These are phyloP conservation scores for Reticulitermes lucifugus DNA, from an alignment of 2,888 invertebrate species.

Conservation along the genomic window DNA sequence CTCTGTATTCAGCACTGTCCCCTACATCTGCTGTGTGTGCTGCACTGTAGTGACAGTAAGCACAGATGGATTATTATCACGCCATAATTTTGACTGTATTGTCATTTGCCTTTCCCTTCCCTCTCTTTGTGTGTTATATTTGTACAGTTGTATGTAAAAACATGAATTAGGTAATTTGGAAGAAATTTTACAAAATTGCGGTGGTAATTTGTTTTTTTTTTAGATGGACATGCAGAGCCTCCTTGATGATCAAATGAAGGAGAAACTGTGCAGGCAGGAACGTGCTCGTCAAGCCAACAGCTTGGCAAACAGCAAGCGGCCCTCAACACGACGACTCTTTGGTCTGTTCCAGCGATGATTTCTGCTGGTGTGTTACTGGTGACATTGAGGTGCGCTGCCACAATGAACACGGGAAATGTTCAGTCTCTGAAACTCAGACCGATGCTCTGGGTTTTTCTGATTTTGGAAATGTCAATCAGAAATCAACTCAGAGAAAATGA, in stretches of 20 bases:
- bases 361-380: background rate
- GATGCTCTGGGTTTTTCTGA: background rate
- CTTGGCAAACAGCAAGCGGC: slow-evolving; percentile 58
- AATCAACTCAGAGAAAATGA: background rate
- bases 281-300: slow-evolving; percentile 39
- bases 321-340: slow-evolving; percentile 62
- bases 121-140: too few species aligned
- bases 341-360: slow-evolving; percentile 68
- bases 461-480: background rate
- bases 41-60: too few species aligned
- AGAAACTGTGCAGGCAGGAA: slow-evolving; percentile 73
- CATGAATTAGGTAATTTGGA: too few species aligned
- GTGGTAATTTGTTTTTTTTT: slow-evolving; percentile 56
- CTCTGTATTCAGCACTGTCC: too few species aligned
- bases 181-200: too few species aligned
- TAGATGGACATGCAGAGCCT: slow-evolving; percentile 96
- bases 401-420: background rate
- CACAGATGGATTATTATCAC: too few species aligned
- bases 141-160: too few species aligned
- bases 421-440: background rate
- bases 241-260: slow-evolving; percentile 90
- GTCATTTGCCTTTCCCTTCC: too few species aligned
- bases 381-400: background rate
- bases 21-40: too few species aligned
- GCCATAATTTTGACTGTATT: too few species aligned